These are phyloP conservation scores for Hippocampus comes DNA, from an alignment of 2,113 vertebrate species.

Conservation along the genomic window DNA sequence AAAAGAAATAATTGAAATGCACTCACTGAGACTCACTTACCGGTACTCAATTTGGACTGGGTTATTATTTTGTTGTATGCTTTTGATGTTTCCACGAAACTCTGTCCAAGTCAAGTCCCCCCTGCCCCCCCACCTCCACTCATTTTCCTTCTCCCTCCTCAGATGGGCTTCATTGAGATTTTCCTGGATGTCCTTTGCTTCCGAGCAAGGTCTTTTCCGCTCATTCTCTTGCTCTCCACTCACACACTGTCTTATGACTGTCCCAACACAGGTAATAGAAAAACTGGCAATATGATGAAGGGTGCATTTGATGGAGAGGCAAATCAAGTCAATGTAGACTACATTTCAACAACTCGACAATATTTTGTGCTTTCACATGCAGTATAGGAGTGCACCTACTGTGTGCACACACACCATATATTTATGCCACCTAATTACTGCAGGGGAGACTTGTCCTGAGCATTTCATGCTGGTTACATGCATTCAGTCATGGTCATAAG, in stretches of 20 bases:
- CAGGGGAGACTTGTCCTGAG: too few relatives aligned
- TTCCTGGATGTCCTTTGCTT: conserved; percentile 63
- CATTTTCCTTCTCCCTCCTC: conserved; percentile 45
- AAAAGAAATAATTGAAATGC: neutral
- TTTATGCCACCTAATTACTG: too few relatives aligned
- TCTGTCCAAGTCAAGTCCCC: conserved; percentile 55
- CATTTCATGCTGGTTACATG: too few relatives aligned
- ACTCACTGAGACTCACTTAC: neutral
- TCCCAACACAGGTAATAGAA: conserved; percentile 14
- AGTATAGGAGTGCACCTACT: too few relatives aligned
- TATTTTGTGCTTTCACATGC: too few relatives aligned
- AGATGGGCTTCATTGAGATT: conserved; percentile 59
- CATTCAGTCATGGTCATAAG: too few relatives aligned
- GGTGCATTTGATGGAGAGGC: neutral
- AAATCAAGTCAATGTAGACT: neutral
- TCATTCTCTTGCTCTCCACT: conserved; percentile 5
- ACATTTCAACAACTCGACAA: too few relatives aligned
- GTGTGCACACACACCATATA: too few relatives aligned
- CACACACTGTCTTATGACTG: conserved; percentile 3
- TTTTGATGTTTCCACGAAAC: conserved; percentile 32
- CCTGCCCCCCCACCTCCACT: neutral
- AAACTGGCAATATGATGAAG: neutral
- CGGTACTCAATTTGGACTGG: neutral
- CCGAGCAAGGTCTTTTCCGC: conserved; percentile 50
- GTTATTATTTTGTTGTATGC: neutral